A percentile compares a stretch with the other conserved stretches of the same genome.
Conservation (phyloP, 2,113 vertebrate species). For the Spea multiplicata region DNA sequence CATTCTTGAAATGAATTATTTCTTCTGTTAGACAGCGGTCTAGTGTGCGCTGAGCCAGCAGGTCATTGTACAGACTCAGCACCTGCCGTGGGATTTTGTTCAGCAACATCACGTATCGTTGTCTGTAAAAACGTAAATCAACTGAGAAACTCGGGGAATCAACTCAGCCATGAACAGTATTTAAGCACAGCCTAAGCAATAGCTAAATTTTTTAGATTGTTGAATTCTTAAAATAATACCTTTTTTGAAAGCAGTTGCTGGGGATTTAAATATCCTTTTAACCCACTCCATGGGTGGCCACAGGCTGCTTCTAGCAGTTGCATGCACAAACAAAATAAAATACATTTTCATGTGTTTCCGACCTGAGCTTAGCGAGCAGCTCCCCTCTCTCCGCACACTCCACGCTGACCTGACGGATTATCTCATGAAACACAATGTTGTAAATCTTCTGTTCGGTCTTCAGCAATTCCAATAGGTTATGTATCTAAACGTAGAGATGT, state of each 20-base stretch:
- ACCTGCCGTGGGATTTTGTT: constrained; percentile 73
- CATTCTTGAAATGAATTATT: constrained; percentile 71
- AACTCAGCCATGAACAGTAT: no score
- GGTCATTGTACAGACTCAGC: constrained; percentile 75
- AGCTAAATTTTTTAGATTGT: no score
- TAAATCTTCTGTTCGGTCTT: constrained; percentile 84
- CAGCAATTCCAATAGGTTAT: constrained; percentile 73
- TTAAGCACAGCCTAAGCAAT: no score
- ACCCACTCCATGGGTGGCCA: not conserved
- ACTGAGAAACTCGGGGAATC: no score
- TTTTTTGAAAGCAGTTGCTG: no score
- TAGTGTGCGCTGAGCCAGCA: constrained; percentile 72
- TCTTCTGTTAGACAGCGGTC: constrained; percentile 76
- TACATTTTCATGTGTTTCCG: constrained; percentile 9
- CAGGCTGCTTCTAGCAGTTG: no score
- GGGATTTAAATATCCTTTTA: not conserved
- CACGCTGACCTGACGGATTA: constrained; percentile 86
- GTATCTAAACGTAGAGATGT: constrained; percentile 59
- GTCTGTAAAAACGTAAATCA: constrained; percentile 55
- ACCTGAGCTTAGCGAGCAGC: constrained; percentile 86
- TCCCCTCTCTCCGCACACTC: constrained; percentile 82
- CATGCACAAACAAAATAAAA: not conserved
- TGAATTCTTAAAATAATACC: no score
- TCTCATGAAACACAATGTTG: constrained; percentile 82
- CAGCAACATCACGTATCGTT: constrained; percentile 77